Conservation (phyloP, 2,113 vertebrate genomes). For the Peromyscus californicus region DNA sequence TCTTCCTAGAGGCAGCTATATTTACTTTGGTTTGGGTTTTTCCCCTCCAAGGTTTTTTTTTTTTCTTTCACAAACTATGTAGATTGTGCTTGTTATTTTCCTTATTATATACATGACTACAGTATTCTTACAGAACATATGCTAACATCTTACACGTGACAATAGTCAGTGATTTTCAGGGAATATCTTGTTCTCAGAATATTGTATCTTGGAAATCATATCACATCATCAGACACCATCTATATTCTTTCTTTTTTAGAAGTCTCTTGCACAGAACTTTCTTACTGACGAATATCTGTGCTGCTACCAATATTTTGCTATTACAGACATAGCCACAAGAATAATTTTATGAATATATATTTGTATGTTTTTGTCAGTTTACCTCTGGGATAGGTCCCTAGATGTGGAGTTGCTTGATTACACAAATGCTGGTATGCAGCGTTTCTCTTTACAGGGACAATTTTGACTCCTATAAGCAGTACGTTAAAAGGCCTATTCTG, state of each 20-base stretch:
- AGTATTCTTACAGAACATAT: background rate
- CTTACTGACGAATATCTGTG: background rate
- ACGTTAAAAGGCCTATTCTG: background rate
- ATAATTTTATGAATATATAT: background rate
- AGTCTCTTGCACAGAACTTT: background rate
- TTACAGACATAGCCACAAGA: constrained; percentile 12
- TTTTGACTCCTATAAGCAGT: background rate
- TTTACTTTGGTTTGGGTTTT: background rate
- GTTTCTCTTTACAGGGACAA: background rate
- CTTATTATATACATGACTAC: background rate
- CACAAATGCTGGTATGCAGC: background rate
- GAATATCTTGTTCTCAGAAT: constrained; percentile 20
- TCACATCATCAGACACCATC: background rate
- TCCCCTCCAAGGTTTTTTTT: background rate
- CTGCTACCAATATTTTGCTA: background rate
- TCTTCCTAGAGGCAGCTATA: background rate
- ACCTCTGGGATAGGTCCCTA: background rate
- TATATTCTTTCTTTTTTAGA: background rate
- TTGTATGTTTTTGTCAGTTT: background rate
- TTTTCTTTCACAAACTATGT: constrained; percentile 40
- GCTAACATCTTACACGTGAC: background rate
- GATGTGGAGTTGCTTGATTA: background rate
- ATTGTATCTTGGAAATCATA: background rate
- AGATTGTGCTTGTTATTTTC: background rate
- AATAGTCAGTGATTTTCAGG: background rate